Evolutionary conservation across 2,888 invertebrate species (phyloP).

Genomic region (Heteromyza rotundicornis): DNA sequence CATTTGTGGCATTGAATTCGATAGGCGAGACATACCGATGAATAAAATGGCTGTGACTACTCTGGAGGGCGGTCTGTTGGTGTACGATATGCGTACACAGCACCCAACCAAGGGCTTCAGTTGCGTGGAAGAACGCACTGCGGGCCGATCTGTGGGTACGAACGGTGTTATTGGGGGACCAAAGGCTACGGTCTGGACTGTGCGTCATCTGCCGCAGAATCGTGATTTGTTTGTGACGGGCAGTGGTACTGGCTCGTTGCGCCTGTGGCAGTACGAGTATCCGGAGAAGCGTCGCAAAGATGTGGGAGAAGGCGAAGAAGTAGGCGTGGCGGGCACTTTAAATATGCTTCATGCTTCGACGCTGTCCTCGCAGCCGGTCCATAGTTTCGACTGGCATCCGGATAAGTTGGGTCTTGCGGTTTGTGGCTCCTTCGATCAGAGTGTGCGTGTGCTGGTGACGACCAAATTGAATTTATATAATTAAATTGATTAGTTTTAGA

Average conservation of each 20-base stretch:
- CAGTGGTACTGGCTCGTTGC: slow-evolving; percentile 88
- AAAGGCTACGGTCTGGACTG: slow-evolving; percentile 87
- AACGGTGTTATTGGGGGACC: slow-evolving; percentile 67
- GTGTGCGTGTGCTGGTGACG: slow-evolving; percentile 81
- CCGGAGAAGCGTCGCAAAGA: slow-evolving; percentile 76
- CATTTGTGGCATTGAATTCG: slow-evolving; percentile 87
- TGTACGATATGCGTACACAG: slow-evolving; percentile 88
- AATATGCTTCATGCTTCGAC: slow-evolving; percentile 79
- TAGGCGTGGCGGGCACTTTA: slow-evolving; percentile 80
- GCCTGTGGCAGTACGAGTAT: slow-evolving; percentile 95
- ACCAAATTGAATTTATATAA: slow-evolving; percentile 81
- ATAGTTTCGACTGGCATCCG: slow-evolving; percentile 88
- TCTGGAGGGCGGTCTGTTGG: slow-evolving; percentile 86
- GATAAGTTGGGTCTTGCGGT: slow-evolving; percentile 89
- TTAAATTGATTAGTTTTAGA: no score
- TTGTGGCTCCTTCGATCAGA: slow-evolving; percentile 91
- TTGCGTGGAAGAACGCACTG: slow-evolving; percentile 64
- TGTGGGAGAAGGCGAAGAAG: slow-evolving; percentile 73
- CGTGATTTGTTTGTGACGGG: slow-evolving; percentile 90
- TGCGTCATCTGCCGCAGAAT: slow-evolving; percentile 90
- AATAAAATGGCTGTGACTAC: slow-evolving; percentile 93
- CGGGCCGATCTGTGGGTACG: slow-evolving; percentile 60
- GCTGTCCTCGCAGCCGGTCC: slow-evolving; percentile 86
- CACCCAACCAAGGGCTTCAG: slow-evolving; percentile 88
- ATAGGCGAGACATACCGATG: slow-evolving; percentile 91